These are phyloP conservation scores for Rhingia rostrata DNA, from an alignment of 2,888 invertebrate species.

Conservation along the genomic window DNA sequence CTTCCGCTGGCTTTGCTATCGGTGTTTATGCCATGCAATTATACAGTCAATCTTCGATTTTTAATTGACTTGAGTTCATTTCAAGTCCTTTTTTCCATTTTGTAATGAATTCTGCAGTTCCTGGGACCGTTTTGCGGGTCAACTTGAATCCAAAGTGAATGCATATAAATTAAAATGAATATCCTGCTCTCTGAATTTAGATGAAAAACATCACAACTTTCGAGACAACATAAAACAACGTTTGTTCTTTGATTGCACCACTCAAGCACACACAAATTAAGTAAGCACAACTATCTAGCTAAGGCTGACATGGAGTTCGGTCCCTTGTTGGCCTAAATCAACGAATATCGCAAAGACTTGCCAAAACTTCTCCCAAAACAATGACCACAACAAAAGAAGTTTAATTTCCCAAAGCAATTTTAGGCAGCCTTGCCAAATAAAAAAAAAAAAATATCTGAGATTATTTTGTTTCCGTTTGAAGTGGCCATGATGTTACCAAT, in stretches of 20 bases:
- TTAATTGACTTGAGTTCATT: constrained; percentile 41
- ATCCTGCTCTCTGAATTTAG: too few relatives aligned
- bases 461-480: constrained; percentile 14
- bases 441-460: too few relatives aligned
- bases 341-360: background rate
- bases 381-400: constrained; percentile 4
- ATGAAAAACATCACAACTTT: too few relatives aligned
- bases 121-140: background rate
- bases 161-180: too few relatives aligned
- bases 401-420: background rate
- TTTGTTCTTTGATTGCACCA: too few relatives aligned
- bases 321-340: background rate
- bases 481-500: constrained; percentile 20
- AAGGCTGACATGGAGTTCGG: too few relatives aligned
- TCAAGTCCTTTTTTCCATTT: background rate
- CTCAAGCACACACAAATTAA: too few relatives aligned
- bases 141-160: background rate
- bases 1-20: constrained; percentile 15
- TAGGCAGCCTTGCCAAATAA: background rate
- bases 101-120: background rate
- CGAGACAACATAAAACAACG: too few relatives aligned
- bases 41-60: constrained; percentile 16
- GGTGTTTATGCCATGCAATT: constrained; percentile 35
- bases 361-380: background rate
- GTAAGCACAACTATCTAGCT: too few relatives aligned